Evolutionary conservation across 2,797 vertebrate species (phyloP), one percentile per base, ranked within the genome.

Genomic region (Heterohyrax brucei): DNA sequence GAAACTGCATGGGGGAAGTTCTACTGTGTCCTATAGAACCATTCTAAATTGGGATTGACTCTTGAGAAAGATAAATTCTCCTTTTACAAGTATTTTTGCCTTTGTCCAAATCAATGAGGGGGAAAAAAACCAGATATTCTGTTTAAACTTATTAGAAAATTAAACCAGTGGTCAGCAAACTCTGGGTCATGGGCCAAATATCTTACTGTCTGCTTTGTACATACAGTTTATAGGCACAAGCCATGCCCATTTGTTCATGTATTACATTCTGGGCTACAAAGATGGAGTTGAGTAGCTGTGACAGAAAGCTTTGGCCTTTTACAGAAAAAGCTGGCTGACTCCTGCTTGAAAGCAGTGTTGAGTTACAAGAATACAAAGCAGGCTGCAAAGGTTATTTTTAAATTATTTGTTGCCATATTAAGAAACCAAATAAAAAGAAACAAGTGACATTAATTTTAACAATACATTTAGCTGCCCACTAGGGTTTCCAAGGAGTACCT

Each of bases 11-110:
- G n/a, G n/a, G n/a, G n/a, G n/a, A n/a, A n/a, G n/a, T n/a, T n/a
- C n/a, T n/a, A n/a, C n/a, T n/a, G n/a, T n/a, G n/a, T n/a, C n/a
- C n/a, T n/a, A n/a, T n/a, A n/a, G n/a, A n/a, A n/a, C n/a, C n/a
- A n/a, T n/a, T n/a, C n/a, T n/a, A n/a, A n/a, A n/a, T n/a, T n/a
- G n/a, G n/a, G n/a, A n/a, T n/a, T n/a, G n/a, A n/a, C n/a, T n/a
- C n/a, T 64, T 98, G 78, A 33, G 82, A 62, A 94, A 87, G 83
- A 75, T 73, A 96, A 50, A 97, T 91, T 97, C 87, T 92, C 97
- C 39, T 19, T 61, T 82, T 92, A 96, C 89, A 64, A 48, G 78
- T 88, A 87, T 87, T 94, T 96, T 88, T 44, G 83, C 73, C 87
- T 96, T 95, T 89, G 68, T 95, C 21, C 94, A 87, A 92, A 80